Percentiles rank a stretch among this genome's conserved stretches.
Conservation (phyloP, 1,140 invertebrate species). For the Elymnias hypermnestra region DNA sequence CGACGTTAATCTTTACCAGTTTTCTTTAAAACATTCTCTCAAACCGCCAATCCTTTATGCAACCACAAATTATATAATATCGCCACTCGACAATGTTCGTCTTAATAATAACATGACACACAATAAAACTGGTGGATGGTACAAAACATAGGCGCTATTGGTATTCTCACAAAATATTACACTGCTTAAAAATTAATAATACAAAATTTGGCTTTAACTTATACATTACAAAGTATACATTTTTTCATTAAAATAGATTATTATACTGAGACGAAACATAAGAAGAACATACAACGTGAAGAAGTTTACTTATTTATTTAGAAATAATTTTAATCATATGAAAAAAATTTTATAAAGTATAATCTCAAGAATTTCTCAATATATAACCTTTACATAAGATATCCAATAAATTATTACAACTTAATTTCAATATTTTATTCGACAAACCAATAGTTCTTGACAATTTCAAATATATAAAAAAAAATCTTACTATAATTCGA, state of each 20-base stretch:
- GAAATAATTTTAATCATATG: no score
- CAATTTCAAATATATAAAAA: no score
- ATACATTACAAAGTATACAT: no score
- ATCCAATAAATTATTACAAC: no score
- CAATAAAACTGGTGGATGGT: conserved; percentile 30
- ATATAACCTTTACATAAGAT: no score
- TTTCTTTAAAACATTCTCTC: conserved; percentile 6
- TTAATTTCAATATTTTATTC: no score
- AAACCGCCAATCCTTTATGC: conserved; percentile 4
- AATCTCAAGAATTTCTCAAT: no score
- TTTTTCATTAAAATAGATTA: no score
- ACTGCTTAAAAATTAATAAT: neutral
- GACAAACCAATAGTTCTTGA: no score
- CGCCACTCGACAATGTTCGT: conserved; percentile 29
- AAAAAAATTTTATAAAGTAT: no score
- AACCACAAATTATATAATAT: conserved; percentile 62
- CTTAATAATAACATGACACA: conserved; percentile 49
- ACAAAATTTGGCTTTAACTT: neutral
- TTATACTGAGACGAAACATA: no score
- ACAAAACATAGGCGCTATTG: conserved; percentile 10
- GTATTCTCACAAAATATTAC: neutral
- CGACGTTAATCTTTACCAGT: neutral
- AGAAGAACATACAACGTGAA: neutral
- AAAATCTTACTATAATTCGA: no score
- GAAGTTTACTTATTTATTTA: neutral